Conservation (phyloP, 2,113 vertebrate species). For the Campylorhamphus procurvoides region DNA sequence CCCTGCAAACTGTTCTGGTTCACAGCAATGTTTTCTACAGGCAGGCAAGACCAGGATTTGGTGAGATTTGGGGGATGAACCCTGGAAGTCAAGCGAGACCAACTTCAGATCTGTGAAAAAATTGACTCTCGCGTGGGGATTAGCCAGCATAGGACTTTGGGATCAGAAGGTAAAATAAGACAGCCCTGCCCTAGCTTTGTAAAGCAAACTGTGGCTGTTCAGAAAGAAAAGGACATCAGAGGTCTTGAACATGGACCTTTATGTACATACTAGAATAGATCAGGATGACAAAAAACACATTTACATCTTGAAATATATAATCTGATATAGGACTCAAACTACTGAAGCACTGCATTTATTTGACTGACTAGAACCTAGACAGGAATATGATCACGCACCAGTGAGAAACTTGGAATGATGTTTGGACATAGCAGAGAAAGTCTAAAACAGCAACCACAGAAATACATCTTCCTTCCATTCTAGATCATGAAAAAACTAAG, state of each 20-base stretch:
- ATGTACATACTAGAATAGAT: neutral
- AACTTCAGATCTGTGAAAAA: neutral
- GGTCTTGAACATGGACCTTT: neutral
- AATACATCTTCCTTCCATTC: neutral
- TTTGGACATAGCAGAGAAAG: neutral
- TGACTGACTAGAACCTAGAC: neutral
- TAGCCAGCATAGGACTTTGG: accelerated
- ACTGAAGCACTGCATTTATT: neutral
- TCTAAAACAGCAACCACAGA: neutral
- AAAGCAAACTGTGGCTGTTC: accelerated
- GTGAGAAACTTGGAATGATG: neutral
- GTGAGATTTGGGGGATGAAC: neutral
- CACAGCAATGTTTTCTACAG: neutral
- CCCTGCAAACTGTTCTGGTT: neutral
- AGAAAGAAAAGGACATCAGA: neutral
- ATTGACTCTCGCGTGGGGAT: neutral
- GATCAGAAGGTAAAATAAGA: neutral
- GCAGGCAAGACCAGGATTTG: neutral
- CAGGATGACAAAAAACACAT: neutral
- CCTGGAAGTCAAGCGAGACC: neutral
- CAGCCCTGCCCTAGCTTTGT: neutral
- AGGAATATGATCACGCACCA: neutral
- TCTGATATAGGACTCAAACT: neutral
- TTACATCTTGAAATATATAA: neutral
- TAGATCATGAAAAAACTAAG: neutral